These are phyloP conservation scores for Notocelia uddmanniana DNA, from an alignment of 2,888 invertebrate species.

Conservation along the genomic window DNA sequence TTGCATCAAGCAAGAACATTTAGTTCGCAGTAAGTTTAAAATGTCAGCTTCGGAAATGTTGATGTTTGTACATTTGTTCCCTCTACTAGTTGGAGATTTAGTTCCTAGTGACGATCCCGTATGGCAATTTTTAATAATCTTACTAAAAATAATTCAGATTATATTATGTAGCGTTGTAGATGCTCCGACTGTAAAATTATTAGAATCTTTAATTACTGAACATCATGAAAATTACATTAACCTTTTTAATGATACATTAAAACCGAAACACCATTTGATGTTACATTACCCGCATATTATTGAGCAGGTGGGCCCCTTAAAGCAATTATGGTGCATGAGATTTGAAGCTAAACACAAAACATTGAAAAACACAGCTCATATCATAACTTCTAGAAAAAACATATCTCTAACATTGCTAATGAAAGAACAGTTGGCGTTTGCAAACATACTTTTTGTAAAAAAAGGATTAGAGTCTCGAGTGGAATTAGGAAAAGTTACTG, in stretches of 20 bases:
- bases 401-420: constrained; percentile 24
- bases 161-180: background rate
- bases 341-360: constrained; percentile 6
- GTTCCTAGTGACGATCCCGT: constrained; percentile 1
- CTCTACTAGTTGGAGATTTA: constrained; percentile 8
- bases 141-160: constrained; percentile 10
- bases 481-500: constrained; percentile 10
- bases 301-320: constrained; percentile 19
- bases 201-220: constrained; percentile 19
- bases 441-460: background rate
- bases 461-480: background rate
- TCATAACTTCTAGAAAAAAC: constrained; percentile 15
- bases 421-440: constrained; percentile 12
- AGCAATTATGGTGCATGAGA: constrained; percentile 25
- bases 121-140: constrained; percentile 1
- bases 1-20: background rate
- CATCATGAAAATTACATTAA: constrained; percentile 16
- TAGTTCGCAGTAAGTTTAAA: background rate
- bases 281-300: constrained; percentile 24
- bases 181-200: background rate
- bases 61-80: background rate
- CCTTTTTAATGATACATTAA: constrained; percentile 22
- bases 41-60: constrained; percentile 6
- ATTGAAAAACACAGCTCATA: constrained; percentile 23
- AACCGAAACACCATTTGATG: constrained; percentile 29